Evolutionary conservation across 2,797 vertebrate species (phyloP).

Genomic region (Etheostoma nigrum): DNA sequence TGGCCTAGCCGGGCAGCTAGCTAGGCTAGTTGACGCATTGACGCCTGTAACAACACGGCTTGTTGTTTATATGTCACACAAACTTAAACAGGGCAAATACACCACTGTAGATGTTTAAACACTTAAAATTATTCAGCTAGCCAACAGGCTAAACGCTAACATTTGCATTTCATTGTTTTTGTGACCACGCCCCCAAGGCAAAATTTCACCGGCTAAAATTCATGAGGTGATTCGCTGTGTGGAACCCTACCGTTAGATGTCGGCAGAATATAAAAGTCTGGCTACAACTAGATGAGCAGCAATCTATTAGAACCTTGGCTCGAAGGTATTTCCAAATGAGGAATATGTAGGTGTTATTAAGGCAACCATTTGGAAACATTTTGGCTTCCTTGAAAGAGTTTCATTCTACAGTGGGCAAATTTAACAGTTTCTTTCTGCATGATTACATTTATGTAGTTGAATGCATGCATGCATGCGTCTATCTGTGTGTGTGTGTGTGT

Average conservation of each 20-base stretch:
- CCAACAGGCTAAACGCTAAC: no score
- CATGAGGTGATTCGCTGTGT: no score
- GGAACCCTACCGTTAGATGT: conserved; percentile 2
- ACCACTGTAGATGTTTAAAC: no score
- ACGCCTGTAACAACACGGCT: no score
- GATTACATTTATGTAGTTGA: conserved; percentile 49
- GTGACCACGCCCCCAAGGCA: no score
- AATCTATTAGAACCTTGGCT: conserved; percentile 46
- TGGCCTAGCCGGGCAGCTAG: no score
- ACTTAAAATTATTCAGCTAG: no score
- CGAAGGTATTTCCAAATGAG: conserved; percentile 61
- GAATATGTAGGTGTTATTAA: conserved; percentile 55
- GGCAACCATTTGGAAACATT: conserved; percentile 58
- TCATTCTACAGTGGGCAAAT: conserved; percentile 35
- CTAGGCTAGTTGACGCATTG: no score
- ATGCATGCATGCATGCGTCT: conserved; percentile 12
- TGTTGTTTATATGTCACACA: no score
- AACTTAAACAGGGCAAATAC: no score
- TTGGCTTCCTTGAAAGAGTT: conserved; percentile 39
- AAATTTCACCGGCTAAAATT: no score
- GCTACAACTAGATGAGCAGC: conserved; percentile 45
- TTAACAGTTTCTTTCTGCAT: conserved; percentile 55
- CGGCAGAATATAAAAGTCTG: conserved; percentile 33
- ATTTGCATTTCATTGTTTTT: no score
- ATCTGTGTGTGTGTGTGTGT: conserved; percentile 14